Conservation (phyloP, 1,140 invertebrate genomes). For the Catajapyx aquilonaris region DNA sequence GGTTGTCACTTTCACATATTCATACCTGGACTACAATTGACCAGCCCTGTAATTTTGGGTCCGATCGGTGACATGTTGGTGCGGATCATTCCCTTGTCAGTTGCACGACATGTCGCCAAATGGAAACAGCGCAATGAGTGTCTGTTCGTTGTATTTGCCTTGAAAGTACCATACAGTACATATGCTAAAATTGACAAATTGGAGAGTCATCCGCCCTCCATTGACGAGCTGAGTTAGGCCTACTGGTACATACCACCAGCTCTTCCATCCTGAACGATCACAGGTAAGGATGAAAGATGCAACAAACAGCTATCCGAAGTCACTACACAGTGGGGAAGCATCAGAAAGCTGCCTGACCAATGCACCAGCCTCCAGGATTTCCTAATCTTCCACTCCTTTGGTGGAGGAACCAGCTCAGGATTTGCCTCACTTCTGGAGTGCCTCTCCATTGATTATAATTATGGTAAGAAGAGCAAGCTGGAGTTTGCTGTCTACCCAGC, state of each 20-base stretch:
- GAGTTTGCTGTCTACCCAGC: slow-evolving; percentile 32
- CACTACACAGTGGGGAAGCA: slow-evolving; percentile 36
- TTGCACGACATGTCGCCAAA: too few relatives aligned
- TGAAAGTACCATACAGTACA: too few relatives aligned
- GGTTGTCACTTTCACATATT: too few relatives aligned
- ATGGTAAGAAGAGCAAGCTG: slow-evolving; percentile 35
- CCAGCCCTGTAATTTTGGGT: too few relatives aligned
- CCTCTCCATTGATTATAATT: slow-evolving; percentile 32
- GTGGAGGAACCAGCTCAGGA: slow-evolving; percentile 34
- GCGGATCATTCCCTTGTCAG: too few relatives aligned
- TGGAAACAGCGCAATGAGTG: too few relatives aligned
- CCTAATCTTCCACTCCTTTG: slow-evolving; percentile 35
- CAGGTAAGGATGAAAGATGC: slow-evolving; percentile 33
- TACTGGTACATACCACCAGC: slow-evolving; percentile 24
- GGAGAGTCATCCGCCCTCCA: slow-evolving; percentile 22
- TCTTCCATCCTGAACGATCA: slow-evolving; percentile 31
- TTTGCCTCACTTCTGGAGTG: slow-evolving; percentile 32
- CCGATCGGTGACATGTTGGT: too few relatives aligned
- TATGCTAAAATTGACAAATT: too few relatives aligned
- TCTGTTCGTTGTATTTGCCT: too few relatives aligned
- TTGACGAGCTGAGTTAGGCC: too few relatives aligned
- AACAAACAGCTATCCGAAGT: slow-evolving; percentile 32
- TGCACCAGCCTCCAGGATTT: slow-evolving; percentile 32
- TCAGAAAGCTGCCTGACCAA: slow-evolving; percentile 21
- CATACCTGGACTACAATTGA: too few relatives aligned